Conservation (phyloP, 2,888 invertebrate genomes). For the Macaria liturata region DNA sequence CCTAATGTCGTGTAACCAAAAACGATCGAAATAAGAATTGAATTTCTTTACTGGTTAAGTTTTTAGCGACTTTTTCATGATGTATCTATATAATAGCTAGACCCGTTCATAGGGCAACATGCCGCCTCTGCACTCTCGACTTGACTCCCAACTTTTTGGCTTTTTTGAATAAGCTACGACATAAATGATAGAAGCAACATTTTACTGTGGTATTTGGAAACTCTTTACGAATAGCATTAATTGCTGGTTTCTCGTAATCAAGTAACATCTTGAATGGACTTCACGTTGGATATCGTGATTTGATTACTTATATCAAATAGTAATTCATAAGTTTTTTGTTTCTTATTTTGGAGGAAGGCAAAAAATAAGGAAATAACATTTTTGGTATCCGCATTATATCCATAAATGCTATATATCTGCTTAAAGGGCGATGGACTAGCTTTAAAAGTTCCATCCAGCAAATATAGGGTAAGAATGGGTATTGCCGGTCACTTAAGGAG, state of each 20-base stretch:
- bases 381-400: too few relatives aligned
- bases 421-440: too few relatives aligned
- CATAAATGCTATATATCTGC: too few relatives aligned
- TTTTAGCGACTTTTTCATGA: slow-evolving; percentile 24
- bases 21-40: slow-evolving; percentile 18
- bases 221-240: background rate
- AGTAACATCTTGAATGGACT: background rate
- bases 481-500: too few relatives aligned
- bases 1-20: slow-evolving; percentile 15
- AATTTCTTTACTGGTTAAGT: slow-evolving; percentile 19
- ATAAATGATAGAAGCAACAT: slow-evolving; percentile 2
- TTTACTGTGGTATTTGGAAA: slow-evolving; percentile 3
- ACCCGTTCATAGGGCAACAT: slow-evolving; percentile 25
- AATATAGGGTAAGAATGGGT: too few relatives aligned
- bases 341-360: too few relatives aligned
- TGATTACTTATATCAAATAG: too few relatives aligned
- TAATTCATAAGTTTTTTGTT: too few relatives aligned
- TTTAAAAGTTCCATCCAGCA: too few relatives aligned
- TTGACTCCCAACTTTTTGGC: slow-evolving; percentile 4
- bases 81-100: slow-evolving; percentile 25
- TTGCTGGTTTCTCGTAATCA: slow-evolving; percentile 3
- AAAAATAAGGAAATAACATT: too few relatives aligned
- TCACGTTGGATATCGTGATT: background rate
- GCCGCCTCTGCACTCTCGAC: slow-evolving; percentile 14
- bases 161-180: slow-evolving; percentile 8